phyloP scores from a whole-genome alignment of 2,888 invertebrate species.

The Papilio elwesi region DNA sequence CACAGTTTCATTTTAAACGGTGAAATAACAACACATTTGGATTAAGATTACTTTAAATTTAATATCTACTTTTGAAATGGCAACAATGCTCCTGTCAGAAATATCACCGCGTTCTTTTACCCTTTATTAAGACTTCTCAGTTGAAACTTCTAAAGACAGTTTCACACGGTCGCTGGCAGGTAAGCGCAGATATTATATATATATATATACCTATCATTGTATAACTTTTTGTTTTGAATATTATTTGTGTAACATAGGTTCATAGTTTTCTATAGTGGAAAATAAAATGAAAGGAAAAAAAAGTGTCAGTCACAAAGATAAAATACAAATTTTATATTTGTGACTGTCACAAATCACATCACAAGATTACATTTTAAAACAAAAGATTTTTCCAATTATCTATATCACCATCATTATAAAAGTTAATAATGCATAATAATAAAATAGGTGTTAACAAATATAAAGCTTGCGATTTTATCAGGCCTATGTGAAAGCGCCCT shows the following conservation, averaged over 20 bases:
- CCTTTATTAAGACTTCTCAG: slow-evolving; percentile 57
- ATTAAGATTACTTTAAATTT: slow-evolving; percentile 56
- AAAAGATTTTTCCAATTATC: neutral
- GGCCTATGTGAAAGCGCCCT: slow-evolving; percentile 55
- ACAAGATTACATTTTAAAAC: too few relatives aligned
- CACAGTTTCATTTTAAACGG: slow-evolving; percentile 43
- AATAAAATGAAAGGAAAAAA: too few relatives aligned
- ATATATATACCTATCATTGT: too few relatives aligned
- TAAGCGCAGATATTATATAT: too few relatives aligned
- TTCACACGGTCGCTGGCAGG: slow-evolving; percentile 29
- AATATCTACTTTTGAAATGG: slow-evolving; percentile 57
- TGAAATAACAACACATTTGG: slow-evolving; percentile 40
- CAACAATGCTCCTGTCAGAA: slow-evolving; percentile 71
- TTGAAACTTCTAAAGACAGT: slow-evolving; percentile 14
- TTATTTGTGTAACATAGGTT: too few relatives aligned
- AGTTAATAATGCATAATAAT: neutral
- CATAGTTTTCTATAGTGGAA: too few relatives aligned
- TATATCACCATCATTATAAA: neutral
- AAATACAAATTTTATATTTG: too few relatives aligned
- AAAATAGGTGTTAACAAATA: too few relatives aligned
- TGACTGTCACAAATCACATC: too few relatives aligned
- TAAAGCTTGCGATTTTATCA: neutral
- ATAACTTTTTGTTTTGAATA: too few relatives aligned
- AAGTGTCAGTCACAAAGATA: too few relatives aligned
- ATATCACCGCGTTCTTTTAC: slow-evolving; percentile 66